Conservation (phyloP, 1,140 invertebrate genomes). For the Zaprionus ghesquierei region DNA sequence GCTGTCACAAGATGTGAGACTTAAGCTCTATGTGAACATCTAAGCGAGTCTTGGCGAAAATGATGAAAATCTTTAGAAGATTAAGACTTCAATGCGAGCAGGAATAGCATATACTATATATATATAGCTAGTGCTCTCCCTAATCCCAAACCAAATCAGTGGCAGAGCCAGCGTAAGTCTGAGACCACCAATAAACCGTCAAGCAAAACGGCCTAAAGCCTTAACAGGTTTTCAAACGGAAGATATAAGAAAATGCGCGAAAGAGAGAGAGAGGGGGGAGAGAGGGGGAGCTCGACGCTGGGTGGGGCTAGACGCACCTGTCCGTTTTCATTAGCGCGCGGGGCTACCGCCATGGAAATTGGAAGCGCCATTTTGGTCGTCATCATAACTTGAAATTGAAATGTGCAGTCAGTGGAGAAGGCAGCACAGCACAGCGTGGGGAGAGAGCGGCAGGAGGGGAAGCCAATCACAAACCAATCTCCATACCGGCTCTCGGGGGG, state of each 20-base stretch:
- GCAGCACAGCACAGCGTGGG: background rate
- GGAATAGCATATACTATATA: background rate
- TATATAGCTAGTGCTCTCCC: background rate
- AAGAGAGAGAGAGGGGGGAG: background rate
- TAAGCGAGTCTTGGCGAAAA: background rate
- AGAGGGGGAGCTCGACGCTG: background rate
- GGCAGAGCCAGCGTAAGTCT: background rate
- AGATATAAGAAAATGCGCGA: background rate
- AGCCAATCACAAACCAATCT: slow-evolving; percentile 64
- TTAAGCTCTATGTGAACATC: background rate
- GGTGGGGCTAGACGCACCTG: slow-evolving; percentile 47
- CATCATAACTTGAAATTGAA: slow-evolving; percentile 76
- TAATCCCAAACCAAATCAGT: background rate
- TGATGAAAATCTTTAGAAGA: background rate
- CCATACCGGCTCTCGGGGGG: slow-evolving; percentile 22
- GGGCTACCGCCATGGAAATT: slow-evolving; percentile 43
- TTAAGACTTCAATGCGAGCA: background rate
- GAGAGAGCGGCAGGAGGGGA: background rate
- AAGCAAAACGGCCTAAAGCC: background rate
- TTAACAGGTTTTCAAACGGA: background rate
- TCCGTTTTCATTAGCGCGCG: slow-evolving; percentile 63
- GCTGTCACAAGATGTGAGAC: background rate
- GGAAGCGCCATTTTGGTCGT: slow-evolving; percentile 51
- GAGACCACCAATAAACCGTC: slow-evolving; percentile 1
- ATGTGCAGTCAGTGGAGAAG: slow-evolving; percentile 22